A percentile compares a stretch with the other conserved stretches of the same genome.
Conservation (phyloP, 2,888 invertebrate species). For the Agrotis puta region DNA sequence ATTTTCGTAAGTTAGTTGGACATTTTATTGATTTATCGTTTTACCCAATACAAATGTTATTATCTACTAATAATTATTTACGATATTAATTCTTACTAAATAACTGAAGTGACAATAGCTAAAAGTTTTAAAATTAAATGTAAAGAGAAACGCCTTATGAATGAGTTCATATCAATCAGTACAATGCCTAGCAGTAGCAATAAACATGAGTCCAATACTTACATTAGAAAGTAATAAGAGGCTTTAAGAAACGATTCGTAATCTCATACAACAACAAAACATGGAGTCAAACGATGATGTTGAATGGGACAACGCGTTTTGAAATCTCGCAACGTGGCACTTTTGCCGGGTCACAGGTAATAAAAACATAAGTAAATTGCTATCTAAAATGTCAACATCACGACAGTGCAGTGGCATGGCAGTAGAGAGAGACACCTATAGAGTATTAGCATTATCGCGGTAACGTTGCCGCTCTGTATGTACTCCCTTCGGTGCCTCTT, state of each 20-base stretch:
- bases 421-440: conserved; percentile 75
- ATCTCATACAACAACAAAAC: conserved; percentile 35
- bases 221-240: conserved; percentile 54
- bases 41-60: not conserved
- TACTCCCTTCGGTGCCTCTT: conserved; percentile 85
- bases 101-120: not conserved
- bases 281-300: conserved; percentile 41
- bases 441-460: conserved; percentile 82
- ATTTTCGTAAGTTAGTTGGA: not conserved
- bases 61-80: not conserved
- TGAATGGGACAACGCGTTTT: conserved; percentile 39
- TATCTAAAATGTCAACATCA: conserved; percentile 58
- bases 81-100: not conserved
- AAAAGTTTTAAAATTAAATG: not conserved
- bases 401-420: conserved; percentile 59
- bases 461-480: conserved; percentile 82
- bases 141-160: conserved; percentile 9
- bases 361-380: conserved; percentile 13
- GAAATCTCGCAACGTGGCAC: conserved; percentile 36
- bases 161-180: conserved; percentile 19
- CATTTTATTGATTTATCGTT: conserved; percentile 13
- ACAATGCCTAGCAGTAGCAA: conserved; percentile 16
- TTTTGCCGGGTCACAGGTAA: conserved; percentile 38
- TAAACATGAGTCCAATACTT: conserved; percentile 48
- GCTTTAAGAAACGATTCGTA: conserved; percentile 39